phyloP scores from a whole-genome alignment of 2,888 invertebrate species.

The Sclerodermus sp. region DNA sequence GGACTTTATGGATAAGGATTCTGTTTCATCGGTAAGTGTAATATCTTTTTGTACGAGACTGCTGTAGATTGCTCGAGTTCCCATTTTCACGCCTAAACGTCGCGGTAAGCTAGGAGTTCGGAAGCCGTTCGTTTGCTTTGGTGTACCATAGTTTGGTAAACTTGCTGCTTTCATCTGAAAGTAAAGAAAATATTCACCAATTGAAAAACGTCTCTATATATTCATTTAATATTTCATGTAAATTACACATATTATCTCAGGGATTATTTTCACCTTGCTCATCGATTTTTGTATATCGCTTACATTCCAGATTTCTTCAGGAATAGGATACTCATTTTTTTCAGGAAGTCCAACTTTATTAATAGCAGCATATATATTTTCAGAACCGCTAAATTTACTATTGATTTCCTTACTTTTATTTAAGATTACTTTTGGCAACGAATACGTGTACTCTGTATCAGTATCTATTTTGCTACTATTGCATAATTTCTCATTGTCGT shows the following conservation, averaged over 20 bases:
- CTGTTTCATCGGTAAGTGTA: slow-evolving; percentile 49
- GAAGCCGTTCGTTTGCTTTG: slow-evolving; percentile 41
- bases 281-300: slow-evolving; percentile 37
- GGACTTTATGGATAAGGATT: slow-evolving; percentile 50
- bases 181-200: too few species aligned
- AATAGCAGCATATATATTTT: slow-evolving; percentile 59
- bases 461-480: slow-evolving; percentile 9
- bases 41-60: slow-evolving; percentile 42
- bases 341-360: slow-evolving; percentile 45
- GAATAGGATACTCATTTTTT: slow-evolving; percentile 42
- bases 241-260: too few species aligned
- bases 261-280: slow-evolving; percentile 31
- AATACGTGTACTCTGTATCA: slow-evolving; percentile 42
- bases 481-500: not conserved
- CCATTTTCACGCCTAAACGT: slow-evolving; percentile 74
- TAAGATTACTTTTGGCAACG: slow-evolving; percentile 41
- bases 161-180: slow-evolving; percentile 47
- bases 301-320: slow-evolving; percentile 50
- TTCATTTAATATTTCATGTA: too few species aligned
- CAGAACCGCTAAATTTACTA: slow-evolving; percentile 59
- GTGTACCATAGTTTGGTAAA: slow-evolving; percentile 48
- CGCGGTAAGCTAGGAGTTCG: slow-evolving; percentile 54
- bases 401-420: slow-evolving; percentile 32
- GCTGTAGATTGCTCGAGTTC: slow-evolving; percentile 67
- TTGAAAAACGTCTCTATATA: too few species aligned